Evolutionary conservation across 2,888 invertebrate species (phyloP).

Genomic region (Leptopilina syphax): DNA sequence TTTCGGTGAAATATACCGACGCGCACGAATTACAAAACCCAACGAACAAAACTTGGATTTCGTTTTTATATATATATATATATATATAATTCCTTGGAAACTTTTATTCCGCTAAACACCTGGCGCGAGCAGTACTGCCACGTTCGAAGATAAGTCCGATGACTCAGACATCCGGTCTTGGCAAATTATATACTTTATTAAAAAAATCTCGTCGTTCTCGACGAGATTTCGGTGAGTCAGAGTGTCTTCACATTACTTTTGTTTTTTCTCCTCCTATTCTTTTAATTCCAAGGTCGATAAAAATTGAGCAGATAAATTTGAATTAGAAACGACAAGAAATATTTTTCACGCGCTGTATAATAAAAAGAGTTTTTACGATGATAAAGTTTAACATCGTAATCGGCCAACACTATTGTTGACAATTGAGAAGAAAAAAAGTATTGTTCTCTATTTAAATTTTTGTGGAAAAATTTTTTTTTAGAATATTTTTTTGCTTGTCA

Average conservation of each 20-base stretch:
- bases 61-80: conserved; percentile 7
- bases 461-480: no score
- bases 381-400: no score
- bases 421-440: no score
- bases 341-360: no score
- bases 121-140: conserved; percentile 20
- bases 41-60: conserved; percentile 36
- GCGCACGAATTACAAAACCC: conserved; percentile 43
- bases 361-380: no score
- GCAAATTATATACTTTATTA: conserved; percentile 34
- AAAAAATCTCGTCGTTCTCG: background rate
- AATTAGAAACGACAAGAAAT: no score
- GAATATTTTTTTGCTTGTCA: no score
- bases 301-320: no score
- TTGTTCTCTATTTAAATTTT: no score
- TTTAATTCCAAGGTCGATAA: no score
- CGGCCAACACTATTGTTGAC: no score
- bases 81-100: conserved; percentile 8
- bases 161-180: conserved; percentile 30
- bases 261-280: no score
- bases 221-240: background rate
- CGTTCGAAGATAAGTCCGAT: conserved; percentile 7
- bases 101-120: conserved; percentile 31
- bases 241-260: background rate
- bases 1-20: conserved; percentile 56